Base-by-base conservation (phyloP, 35 echinoderm and acorn worm species). In the Nesometra sesokonis region DNA sequence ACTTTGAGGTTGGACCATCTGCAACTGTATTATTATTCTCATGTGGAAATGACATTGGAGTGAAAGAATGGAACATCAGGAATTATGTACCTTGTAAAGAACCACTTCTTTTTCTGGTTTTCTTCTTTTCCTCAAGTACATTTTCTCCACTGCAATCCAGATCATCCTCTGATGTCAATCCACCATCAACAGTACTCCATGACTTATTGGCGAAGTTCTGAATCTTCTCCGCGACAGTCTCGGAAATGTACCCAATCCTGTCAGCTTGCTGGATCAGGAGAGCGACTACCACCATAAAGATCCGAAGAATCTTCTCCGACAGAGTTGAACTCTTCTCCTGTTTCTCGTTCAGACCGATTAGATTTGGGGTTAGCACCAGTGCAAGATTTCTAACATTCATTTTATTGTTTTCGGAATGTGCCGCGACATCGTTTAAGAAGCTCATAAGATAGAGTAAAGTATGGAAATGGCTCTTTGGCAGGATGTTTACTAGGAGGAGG, bases 151-250 rank as follows among this genome's bases (percentile, higher is more conserved):
- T 94, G 67, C 89, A 90, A 27, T 99, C 96, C n/a, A 99, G 85
- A 77, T 99, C 96, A 89, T 99, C 96, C 34, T 99, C 96, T 27
- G 96, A 99, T 79, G 90, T 94, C 23, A 94, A 79, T 77, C 93
- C 77, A 83, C 37, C 81, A 82, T 93, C 92, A 34, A 91, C 82
- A 0, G 57, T 43, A 29, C 92, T 93, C 36, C 35, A 82, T 4
- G 93, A 92, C 43, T 87, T 78, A 82, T 57, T 92, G 37, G 88
- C 87, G 31, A 82, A 67, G 38, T 82, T 99, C 33, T 79, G 35
- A 0, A 93, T 84, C 35, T 82, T 99, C 38, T 93, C 90, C 17
- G 92, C 29, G 13, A 99, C 36, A 46, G 67, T 80, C 15, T 99
- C 96, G 29, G 96, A 93, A 29, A 99, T 90, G 17, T 80, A 46